Conservation (phyloP, 2,113 vertebrate species). For the Oreotrochilus melanogaster region DNA sequence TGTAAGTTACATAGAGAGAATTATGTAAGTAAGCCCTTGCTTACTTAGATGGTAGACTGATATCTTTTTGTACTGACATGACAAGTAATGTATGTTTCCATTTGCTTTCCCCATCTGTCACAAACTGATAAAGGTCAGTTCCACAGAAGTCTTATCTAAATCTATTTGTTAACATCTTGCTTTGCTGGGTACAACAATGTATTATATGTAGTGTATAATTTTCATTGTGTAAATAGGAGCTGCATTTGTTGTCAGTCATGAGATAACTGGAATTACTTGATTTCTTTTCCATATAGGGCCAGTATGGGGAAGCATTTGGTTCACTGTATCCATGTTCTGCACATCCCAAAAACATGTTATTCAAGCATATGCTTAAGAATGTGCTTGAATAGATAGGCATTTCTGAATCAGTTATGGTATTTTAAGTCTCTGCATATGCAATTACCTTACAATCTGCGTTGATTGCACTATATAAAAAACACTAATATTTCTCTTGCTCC, state of each 20-base stretch:
- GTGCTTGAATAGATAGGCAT: not conserved
- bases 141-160: not conserved
- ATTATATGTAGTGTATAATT: not conserved
- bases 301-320: not conserved
- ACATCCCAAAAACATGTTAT: not conserved
- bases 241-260: not conserved
- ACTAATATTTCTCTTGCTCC: slow-evolving; percentile 3
- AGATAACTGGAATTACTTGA: not conserved
- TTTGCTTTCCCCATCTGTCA: slow-evolving; percentile 51
- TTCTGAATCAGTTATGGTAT: slow-evolving; percentile 12
- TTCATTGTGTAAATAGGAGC: slow-evolving; percentile 22
- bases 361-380: not conserved
- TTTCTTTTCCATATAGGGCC: not conserved
- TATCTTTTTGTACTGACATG: slow-evolving; percentile 49
- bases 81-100: not conserved
- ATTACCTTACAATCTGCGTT: slow-evolving; percentile 26
- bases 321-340: not conserved
- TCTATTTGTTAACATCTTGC: not conserved
- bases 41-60: slow-evolving; percentile 11
- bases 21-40: slow-evolving; percentile 22
- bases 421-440: not conserved
- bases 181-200: not conserved
- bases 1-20: not conserved
- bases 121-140: slow-evolving; percentile 37
- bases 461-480: slow-evolving; percentile 17